Conservation (phyloP, 2,888 invertebrate species). For the Nymphalis c-album region DNA sequence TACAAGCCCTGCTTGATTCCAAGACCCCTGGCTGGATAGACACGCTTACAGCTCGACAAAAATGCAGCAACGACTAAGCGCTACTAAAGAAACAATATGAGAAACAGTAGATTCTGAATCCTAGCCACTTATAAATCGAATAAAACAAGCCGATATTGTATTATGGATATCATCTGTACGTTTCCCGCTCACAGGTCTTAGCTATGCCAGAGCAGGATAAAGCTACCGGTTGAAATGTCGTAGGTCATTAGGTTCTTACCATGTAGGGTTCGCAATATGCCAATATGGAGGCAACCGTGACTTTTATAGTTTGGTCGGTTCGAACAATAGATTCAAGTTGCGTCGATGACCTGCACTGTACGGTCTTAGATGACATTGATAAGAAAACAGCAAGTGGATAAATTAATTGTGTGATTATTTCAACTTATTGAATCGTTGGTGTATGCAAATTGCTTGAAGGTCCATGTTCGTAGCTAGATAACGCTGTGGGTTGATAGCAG, state of each 20-base stretch:
- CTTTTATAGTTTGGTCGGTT: constrained; percentile 62
- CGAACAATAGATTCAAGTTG: constrained; percentile 73
- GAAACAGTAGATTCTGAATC: constrained; percentile 66
- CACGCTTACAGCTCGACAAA: constrained; percentile 33
- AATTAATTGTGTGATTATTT: constrained; percentile 57
- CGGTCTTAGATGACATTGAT: constrained; percentile 67
- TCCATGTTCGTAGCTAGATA: constrained; percentile 28
- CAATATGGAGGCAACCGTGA: constrained; percentile 79
- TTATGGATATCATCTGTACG: constrained; percentile 66
- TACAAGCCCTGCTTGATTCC: constrained; percentile 3
- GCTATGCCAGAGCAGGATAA: constrained; percentile 51
- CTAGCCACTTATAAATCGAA: constrained; percentile 74
- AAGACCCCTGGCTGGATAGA: constrained; percentile 4
- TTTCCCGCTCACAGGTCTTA: constrained; percentile 48
- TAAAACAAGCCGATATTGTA: constrained; percentile 76
- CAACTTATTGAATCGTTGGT: constrained; percentile 45
- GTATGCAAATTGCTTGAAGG: constrained; percentile 36
- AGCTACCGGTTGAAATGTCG: constrained; percentile 77
- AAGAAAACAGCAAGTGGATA: constrained; percentile 49
- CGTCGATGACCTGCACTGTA: constrained; percentile 62
- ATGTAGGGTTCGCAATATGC: constrained; percentile 78
- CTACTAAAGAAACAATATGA: constrained; percentile 67
- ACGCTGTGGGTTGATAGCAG: constrained; percentile 20
- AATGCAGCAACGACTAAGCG: constrained; percentile 45
- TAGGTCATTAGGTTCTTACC: constrained; percentile 80